These are phyloP conservation scores for Cephalotes varians DNA, from an alignment of 2,888 invertebrate species.

Conservation along the genomic window DNA sequence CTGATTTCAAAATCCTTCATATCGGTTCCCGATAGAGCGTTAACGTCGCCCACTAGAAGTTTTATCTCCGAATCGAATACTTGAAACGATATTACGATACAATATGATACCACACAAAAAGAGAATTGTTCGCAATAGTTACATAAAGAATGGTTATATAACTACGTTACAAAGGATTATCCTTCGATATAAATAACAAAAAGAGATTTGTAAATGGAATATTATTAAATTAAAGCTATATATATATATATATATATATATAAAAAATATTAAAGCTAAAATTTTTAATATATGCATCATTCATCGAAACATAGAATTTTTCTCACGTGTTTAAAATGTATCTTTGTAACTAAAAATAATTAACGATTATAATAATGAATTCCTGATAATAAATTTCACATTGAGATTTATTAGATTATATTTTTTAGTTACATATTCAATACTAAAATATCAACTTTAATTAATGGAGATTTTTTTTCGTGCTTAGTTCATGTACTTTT, in stretches of 20 bases:
- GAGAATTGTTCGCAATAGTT: slow-evolving; percentile 15
- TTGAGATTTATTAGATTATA: background rate
- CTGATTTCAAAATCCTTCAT: slow-evolving; percentile 28
- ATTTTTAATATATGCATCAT: background rate
- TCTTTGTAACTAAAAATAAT: background rate
- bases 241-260: no score
- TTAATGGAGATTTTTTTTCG: background rate
- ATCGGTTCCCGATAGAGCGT: slow-evolving; percentile 52
- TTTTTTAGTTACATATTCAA: background rate
- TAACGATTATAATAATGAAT: slow-evolving; percentile 13
- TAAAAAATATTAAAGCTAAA: slow-evolving; percentile 1
- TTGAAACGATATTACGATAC: slow-evolving; percentile 36
- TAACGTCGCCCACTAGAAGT: slow-evolving; percentile 58
- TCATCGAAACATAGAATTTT: background rate
- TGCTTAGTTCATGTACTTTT: background rate
- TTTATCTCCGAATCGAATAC: slow-evolving; percentile 31
- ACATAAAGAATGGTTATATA: background rate
- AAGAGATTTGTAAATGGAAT: background rate
- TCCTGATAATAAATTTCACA: background rate
- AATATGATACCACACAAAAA: slow-evolving; percentile 8
- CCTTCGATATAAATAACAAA: background rate
- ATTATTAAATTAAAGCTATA: no score
- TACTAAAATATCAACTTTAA: background rate
- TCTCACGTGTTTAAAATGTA: background rate
- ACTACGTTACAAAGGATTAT: slow-evolving; percentile 7